Conservation (phyloP, 2,888 invertebrate genomes). For the Nephrotoma appendiculata region DNA sequence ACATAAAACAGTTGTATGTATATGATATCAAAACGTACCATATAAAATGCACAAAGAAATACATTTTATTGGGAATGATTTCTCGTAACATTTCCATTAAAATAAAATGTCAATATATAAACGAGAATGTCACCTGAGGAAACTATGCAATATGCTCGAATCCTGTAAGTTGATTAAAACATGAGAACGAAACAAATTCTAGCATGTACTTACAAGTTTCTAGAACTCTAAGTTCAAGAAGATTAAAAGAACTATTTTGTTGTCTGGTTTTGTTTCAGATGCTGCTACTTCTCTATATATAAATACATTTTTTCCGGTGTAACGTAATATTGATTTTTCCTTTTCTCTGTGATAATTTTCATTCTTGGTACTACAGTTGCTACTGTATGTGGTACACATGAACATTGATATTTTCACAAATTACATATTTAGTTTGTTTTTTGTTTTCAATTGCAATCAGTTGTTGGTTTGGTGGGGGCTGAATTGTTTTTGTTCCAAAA, state of each 20-base stretch:
- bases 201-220: too few species aligned
- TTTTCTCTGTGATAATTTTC: neutral
- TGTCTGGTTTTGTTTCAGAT: neutral
- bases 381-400: neutral
- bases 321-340: neutral
- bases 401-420: neutral
- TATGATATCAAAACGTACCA: too few species aligned
- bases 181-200: too few species aligned
- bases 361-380: neutral
- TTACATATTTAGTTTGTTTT: neutral
- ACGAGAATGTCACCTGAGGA: too few species aligned
- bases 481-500: neutral
- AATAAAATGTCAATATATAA: too few species aligned
- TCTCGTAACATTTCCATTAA: too few species aligned
- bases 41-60: too few species aligned
- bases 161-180: too few species aligned
- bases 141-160: too few species aligned
- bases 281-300: too few species aligned
- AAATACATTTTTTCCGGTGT: neutral
- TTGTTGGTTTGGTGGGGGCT: neutral
- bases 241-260: neutral
- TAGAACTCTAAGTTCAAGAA: neutral
- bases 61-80: too few species aligned
- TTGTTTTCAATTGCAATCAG: neutral
- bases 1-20: too few species aligned